phyloP scores from a whole-genome alignment of 1,140 invertebrate genomes.

The Melanaphis sacchari region DNA sequence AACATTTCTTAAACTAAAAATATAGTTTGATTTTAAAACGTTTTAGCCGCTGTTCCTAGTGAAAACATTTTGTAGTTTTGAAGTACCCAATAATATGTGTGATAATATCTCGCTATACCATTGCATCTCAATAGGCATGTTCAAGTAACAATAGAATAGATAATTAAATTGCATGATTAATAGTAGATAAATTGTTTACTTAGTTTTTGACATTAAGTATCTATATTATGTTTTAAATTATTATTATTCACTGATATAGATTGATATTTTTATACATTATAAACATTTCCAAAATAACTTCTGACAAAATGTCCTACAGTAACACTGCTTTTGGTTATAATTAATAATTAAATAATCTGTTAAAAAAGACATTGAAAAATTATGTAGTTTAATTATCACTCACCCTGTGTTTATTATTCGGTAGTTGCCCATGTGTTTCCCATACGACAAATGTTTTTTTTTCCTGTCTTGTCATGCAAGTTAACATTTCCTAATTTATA shows the following conservation, averaged over 20 bases:
- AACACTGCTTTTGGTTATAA: not conserved
- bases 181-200: not conserved
- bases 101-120: not conserved
- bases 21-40: not conserved
- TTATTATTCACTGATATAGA: not conserved
- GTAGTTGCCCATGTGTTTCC: not conserved
- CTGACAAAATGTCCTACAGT: not conserved
- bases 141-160: not conserved
- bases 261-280: not conserved
- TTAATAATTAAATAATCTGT: not conserved
- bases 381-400: not conserved
- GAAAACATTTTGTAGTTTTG: not conserved
- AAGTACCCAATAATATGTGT: not conserved
- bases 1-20: not conserved
- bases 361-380: not conserved
- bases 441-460: not conserved
- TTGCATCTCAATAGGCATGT: not conserved
- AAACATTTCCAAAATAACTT: not conserved
- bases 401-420: not conserved
- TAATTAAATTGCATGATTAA: not conserved
- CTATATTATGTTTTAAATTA: not conserved
- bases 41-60: not conserved
- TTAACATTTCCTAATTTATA: conserved; percentile 29
- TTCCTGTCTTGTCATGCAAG: not conserved
- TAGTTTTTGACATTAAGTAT: not conserved